Conservation (phyloP, 2,113 vertebrate species). For the Dasyprocta punctata region DNA sequence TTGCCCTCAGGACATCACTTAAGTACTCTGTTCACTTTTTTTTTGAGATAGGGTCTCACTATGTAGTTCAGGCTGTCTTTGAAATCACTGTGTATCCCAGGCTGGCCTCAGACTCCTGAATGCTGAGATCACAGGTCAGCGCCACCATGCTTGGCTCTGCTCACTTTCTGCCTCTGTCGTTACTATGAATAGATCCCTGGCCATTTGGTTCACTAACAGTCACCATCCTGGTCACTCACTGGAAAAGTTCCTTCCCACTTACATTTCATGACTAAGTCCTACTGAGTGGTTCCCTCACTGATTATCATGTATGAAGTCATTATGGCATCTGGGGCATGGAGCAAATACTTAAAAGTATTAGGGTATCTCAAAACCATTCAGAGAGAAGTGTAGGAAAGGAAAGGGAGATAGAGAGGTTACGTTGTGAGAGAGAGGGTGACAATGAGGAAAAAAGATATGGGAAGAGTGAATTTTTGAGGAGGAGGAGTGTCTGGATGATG, state of each 20-base stretch:
- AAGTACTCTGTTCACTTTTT: background rate
- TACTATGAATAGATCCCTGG: background rate
- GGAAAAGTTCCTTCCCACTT: background rate
- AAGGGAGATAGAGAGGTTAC: background rate
- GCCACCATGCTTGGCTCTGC: background rate
- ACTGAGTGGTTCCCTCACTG: background rate
- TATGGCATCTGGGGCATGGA: background rate
- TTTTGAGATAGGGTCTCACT: background rate
- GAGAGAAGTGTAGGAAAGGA: background rate
- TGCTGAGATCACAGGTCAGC: background rate
- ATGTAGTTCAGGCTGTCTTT: background rate
- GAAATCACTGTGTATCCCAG: background rate
- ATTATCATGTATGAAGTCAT: background rate
- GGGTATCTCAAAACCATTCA: background rate
- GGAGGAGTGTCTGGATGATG: background rate
- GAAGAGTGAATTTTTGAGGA: background rate
- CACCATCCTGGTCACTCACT: background rate
- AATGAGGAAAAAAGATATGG: background rate
- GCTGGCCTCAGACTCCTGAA: background rate
- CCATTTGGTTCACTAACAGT: background rate
- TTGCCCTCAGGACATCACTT: background rate
- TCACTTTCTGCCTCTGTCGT: background rate
- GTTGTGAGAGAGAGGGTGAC: background rate
- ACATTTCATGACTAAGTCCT: background rate
- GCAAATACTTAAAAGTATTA: conserved; percentile 24